A percentile compares a stretch with the other conserved stretches of the same genome.
These are phyloP conservation scores for Mastacembelus armatus DNA, from an alignment of 2,797 vertebrate genomes.

Conservation along the genomic window DNA sequence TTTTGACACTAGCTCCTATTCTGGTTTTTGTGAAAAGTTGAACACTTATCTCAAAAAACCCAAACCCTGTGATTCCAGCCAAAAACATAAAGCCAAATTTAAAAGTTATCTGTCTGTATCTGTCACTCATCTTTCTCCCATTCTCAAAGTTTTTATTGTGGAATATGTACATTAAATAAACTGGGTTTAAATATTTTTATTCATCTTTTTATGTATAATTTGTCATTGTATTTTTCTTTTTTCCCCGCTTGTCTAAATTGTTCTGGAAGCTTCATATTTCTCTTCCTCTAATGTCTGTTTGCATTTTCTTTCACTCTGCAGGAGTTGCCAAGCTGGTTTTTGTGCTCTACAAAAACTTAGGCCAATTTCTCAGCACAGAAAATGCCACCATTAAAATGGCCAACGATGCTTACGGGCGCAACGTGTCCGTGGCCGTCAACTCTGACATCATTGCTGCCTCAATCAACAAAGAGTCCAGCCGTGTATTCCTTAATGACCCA, in stretches of 20 bases:
- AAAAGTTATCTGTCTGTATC: slow-evolving; percentile 12
- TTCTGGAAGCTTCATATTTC: background rate
- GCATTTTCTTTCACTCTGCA: slow-evolving; percentile 64
- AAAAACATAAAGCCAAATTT: slow-evolving; percentile 27
- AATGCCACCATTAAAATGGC: slow-evolving; percentile 95
- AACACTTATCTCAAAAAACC: slow-evolving; percentile 41
- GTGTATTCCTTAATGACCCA: slow-evolving; percentile 96
- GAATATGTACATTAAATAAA: slow-evolving; percentile 28
- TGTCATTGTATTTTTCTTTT: background rate
- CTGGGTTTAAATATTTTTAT: slow-evolving; percentile 1
- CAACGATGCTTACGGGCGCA: slow-evolving; percentile 88
- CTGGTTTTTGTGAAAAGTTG: slow-evolving; percentile 48
- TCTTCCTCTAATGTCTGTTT: slow-evolving; percentile 11
- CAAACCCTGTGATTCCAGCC: slow-evolving; percentile 4
- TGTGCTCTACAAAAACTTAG: slow-evolving; percentile 96
- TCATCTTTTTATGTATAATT: background rate
- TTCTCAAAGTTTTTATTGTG: slow-evolving; percentile 24
- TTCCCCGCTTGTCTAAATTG: background rate
- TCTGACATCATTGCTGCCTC: slow-evolving; percentile 97
- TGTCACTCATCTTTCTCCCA: background rate
- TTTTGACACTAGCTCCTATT: slow-evolving; percentile 1
- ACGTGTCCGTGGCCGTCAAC: slow-evolving; percentile 94
- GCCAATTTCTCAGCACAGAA: slow-evolving; percentile 96
- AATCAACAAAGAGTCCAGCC: slow-evolving; percentile 99
- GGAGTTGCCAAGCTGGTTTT: slow-evolving; percentile 98